Evolutionary conservation across 2,113 vertebrate species (phyloP).

Genomic region (Puma concolor): DNA sequence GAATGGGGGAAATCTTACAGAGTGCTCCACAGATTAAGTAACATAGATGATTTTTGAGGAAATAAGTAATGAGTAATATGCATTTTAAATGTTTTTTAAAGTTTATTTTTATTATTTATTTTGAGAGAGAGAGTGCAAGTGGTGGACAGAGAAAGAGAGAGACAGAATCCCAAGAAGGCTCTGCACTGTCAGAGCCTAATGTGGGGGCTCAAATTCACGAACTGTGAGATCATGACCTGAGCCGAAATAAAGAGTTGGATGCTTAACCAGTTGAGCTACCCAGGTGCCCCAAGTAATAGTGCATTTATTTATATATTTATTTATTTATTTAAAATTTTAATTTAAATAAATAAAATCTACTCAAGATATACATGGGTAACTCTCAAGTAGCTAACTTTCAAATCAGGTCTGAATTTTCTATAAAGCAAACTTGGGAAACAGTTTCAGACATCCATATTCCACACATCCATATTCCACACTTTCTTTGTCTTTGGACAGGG

Average conservation of each 20-base stretch:
- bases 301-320: too few relatives aligned
- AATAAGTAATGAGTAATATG: not conserved
- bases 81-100: not conserved
- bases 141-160: too few relatives aligned
- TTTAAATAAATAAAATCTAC: not conserved
- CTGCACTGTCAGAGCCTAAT: too few relatives aligned
- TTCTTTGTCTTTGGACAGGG: slow-evolving; percentile 45
- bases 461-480: slow-evolving; percentile 50
- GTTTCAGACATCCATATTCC: slow-evolving; percentile 42
- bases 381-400: not conserved
- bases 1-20: not conserved
- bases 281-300: too few relatives aligned
- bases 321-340: too few relatives aligned
- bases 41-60: not conserved
- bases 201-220: too few relatives aligned
- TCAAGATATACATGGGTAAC: not conserved
- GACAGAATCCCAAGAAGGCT: too few relatives aligned
- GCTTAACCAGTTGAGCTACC: too few relatives aligned
- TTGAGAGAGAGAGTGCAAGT: too few relatives aligned
- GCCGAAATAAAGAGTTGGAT: too few relatives aligned
- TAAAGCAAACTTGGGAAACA: not conserved
- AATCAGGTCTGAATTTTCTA: not conserved
- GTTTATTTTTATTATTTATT: too few relatives aligned
- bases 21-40: not conserved
- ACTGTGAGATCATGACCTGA: too few relatives aligned